Evolutionary conservation across 2,113 vertebrate genomes (phyloP).

Genomic region (Elephantulus edwardii): DNA sequence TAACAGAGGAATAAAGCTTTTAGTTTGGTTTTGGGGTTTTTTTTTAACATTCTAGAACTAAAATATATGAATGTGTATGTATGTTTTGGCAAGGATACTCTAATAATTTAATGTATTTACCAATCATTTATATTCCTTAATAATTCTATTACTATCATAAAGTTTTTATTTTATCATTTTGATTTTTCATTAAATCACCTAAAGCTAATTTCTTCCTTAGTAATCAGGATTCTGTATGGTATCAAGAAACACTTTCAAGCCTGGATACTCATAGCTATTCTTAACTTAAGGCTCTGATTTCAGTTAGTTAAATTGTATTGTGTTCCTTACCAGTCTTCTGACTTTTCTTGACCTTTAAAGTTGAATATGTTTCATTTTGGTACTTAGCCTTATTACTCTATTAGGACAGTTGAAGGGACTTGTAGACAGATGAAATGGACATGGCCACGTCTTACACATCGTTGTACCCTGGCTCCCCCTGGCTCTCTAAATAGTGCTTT

Average conservation of each 20-base stretch:
- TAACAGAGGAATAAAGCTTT: conserved; percentile 13
- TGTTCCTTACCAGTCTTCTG: background rate
- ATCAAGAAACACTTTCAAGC: background rate
- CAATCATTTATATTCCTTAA: conserved; percentile 19
- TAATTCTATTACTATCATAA: background rate
- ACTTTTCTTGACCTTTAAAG: background rate
- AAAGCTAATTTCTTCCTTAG: background rate
- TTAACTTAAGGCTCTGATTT: background rate
- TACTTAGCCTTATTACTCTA: background rate
- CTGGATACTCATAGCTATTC: background rate
- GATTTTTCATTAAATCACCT: conserved; percentile 15
- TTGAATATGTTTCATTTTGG: background rate
- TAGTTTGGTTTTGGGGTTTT: background rate
- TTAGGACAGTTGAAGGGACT: background rate
- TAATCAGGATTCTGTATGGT: background rate
- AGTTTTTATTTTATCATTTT: conserved; percentile 17
- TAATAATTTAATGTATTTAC: conserved; percentile 20
- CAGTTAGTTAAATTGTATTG: background rate
- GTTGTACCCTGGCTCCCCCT: background rate
- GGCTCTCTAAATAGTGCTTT: background rate
- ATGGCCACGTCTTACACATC: background rate
- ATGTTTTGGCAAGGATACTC: conserved; percentile 42
- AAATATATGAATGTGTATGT: conserved; percentile 32
- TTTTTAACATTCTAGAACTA: conserved; percentile 13
- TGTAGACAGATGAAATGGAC: background rate